Evolutionary conservation across 2,797 vertebrate genomes (phyloP).

Genomic region (Megalops cyprinoides): DNA sequence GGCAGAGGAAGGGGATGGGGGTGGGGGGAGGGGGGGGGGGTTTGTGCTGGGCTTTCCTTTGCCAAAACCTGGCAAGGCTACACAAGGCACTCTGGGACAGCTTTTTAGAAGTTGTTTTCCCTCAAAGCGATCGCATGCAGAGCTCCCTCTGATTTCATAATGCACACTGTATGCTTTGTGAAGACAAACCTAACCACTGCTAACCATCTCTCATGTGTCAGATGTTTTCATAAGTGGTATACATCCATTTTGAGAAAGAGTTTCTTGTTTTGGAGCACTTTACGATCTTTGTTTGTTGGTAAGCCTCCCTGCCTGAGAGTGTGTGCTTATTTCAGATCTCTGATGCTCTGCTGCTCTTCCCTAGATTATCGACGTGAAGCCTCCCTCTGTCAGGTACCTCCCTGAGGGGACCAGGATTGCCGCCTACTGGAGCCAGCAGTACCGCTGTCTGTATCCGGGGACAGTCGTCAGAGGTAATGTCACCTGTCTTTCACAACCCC

Average conservation of each 20-base stretch:
- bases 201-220: constrained; percentile 14
- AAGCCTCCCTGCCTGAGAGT: not conserved
- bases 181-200: constrained; percentile 15
- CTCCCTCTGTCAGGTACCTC: constrained; percentile 88
- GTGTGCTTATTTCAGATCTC: constrained; percentile 25
- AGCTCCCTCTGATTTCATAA: constrained; percentile 2
- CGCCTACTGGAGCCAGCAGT: constrained; percentile 99
- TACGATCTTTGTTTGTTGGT: not conserved
- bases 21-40: not conserved
- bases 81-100: constrained; percentile 33
- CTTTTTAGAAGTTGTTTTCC: constrained; percentile 31
- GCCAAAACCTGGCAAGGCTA: constrained; percentile 37
- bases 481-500: not conserved
- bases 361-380: constrained; percentile 97
- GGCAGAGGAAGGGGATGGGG: constrained; percentile 1
- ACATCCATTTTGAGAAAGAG: constrained; percentile 14
- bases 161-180: constrained; percentile 1
- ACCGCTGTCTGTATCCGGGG: constrained; percentile 96
- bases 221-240: constrained; percentile 28
- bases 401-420: constrained; percentile 95
- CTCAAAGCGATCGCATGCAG: not conserved
- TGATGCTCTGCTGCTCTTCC: constrained; percentile 20
- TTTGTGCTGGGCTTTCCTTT: constrained; percentile 22
- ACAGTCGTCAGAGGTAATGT: constrained; percentile 90
- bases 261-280: not conserved